These are phyloP conservation scores for Pristiophorus japonicus DNA, from an alignment of 2,113 vertebrate species.

Conservation along the genomic window DNA sequence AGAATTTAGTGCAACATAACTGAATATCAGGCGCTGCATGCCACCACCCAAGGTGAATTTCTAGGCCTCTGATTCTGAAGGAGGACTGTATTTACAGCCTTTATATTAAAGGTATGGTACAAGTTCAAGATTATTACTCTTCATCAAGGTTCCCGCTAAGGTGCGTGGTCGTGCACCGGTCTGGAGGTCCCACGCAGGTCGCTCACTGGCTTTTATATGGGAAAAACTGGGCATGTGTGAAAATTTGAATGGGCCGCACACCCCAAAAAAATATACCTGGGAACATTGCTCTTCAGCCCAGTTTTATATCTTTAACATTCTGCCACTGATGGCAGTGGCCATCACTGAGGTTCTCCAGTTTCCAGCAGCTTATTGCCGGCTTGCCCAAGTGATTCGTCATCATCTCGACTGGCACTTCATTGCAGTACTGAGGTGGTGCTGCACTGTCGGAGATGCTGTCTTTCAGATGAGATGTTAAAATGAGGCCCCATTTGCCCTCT, in stretches of 20 bases:
- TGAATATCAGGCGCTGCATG: too few relatives aligned
- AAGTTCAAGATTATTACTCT: background rate
- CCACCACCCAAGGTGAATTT: background rate
- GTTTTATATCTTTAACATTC: background rate
- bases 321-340: background rate
- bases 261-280: too few relatives aligned
- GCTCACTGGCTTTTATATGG: too few relatives aligned
- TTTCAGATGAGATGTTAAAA: background rate
- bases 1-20: background rate
- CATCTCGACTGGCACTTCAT: background rate
- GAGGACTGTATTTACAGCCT: background rate
- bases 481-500: background rate
- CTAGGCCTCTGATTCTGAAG: background rate
- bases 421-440: background rate
- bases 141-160: too few relatives aligned
- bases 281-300: background rate
- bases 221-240: too few relatives aligned
- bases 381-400: background rate
- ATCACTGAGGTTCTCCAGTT: too few relatives aligned
- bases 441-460: background rate
- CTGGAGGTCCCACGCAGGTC: too few relatives aligned
- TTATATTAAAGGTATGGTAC: background rate
- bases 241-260: too few relatives aligned
- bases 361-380: background rate
- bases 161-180: too few relatives aligned